Conservation (phyloP, 37 sponge, comb jelly and placozoan species). For the Hexactinellida sp. region DNA sequence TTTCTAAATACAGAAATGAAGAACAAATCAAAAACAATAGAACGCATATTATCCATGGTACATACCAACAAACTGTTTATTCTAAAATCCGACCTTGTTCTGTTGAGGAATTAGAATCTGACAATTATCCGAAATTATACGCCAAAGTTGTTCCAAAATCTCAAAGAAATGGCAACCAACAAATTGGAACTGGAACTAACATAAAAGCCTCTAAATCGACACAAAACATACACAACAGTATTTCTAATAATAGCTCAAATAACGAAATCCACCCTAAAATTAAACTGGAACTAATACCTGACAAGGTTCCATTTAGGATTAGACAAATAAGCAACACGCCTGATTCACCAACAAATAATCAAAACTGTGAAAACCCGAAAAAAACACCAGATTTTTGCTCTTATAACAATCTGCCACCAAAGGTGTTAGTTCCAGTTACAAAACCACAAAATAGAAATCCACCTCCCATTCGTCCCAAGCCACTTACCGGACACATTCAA, state of each 20-base stretch:
- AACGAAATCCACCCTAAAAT: background rate
- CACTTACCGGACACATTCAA: background rate
- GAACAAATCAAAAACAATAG: background rate
- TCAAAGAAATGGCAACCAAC: background rate
- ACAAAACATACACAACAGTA: background rate
- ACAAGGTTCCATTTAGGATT: background rate
- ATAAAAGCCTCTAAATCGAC: background rate
- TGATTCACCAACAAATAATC: background rate
- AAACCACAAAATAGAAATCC: background rate
- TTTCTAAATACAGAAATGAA: background rate
- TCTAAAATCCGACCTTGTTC: background rate
- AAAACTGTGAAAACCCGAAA: background rate
- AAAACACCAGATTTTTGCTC: background rate
- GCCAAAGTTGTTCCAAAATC: constrained; percentile 8
- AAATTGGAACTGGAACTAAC: too few relatives aligned
- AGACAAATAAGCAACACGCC: background rate
- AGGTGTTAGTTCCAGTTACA: background rate
- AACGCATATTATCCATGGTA: background rate
- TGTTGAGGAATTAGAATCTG: background rate
- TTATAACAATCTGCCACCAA: background rate
- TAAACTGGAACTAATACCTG: background rate
- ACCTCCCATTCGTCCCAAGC: background rate
- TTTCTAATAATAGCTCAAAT: background rate
- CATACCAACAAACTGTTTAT: background rate
- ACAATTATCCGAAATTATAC: background rate